Conservation (phyloP, 1,140 invertebrate species). For the Maconellicoccus hirsutus region DNA sequence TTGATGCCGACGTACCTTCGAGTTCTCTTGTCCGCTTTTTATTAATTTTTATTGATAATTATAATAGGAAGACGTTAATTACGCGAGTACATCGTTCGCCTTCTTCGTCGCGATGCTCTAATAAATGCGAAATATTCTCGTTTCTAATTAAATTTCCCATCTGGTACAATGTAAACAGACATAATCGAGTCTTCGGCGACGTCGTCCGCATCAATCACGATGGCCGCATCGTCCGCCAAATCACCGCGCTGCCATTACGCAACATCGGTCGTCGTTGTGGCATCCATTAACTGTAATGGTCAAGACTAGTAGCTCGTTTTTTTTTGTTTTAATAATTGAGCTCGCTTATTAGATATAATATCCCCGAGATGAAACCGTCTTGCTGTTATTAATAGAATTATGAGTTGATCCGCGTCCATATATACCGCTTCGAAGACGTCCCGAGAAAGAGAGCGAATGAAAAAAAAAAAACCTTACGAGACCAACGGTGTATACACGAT, state of each 20-base stretch:
- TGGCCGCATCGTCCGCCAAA: no score
- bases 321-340: not conserved
- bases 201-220: no score
- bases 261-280: not conserved
- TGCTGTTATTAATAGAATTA: not conserved
- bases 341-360: not conserved
- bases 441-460: not conserved
- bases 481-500: not conserved
- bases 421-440: no score
- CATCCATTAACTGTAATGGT: not conserved
- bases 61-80: slow-evolving; percentile 1
- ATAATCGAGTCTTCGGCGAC: not conserved
- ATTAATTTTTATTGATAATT: slow-evolving; percentile 10
- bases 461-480: not conserved
- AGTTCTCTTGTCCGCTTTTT: not conserved
- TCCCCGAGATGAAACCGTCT: not conserved
- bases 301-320: not conserved
- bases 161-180: not conserved
- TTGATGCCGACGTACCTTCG: not conserved
- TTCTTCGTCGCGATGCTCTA: not conserved
- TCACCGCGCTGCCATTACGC: not conserved
- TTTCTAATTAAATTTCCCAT: not conserved
- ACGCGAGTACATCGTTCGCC: not conserved
- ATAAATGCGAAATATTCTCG: not conserved
- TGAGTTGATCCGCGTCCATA: not conserved